Evolutionary conservation across 1,140 invertebrate genomes (phyloP).

Genomic region (Drosophila lowei): DNA sequence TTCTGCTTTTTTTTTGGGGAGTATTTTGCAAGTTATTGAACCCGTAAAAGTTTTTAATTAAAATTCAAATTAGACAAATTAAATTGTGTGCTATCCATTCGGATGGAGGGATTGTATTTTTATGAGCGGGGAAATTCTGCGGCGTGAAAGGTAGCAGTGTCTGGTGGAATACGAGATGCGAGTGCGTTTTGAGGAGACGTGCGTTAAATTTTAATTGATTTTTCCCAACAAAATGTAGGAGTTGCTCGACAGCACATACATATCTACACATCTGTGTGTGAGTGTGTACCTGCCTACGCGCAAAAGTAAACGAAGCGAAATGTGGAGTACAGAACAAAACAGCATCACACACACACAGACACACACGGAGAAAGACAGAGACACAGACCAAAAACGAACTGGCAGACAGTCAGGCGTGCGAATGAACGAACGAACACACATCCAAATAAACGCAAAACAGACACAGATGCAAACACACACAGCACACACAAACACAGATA

Average conservation of each 20-base stretch:
- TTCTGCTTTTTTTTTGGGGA: not conserved
- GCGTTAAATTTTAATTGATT: slow-evolving; percentile 80
- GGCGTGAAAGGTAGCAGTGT: no score
- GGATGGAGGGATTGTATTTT: slow-evolving; percentile 33
- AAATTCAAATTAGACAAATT: slow-evolving; percentile 77
- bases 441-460: slow-evolving; percentile 1
- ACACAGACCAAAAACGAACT: slow-evolving; percentile 46
- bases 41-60: slow-evolving; percentile 78
- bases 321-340: slow-evolving; percentile 62
- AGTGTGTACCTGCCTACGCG: slow-evolving; percentile 54
- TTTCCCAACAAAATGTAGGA: slow-evolving; percentile 64
- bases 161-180: slow-evolving; percentile 11
- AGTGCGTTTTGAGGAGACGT: slow-evolving; percentile 48
- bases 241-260: slow-evolving; percentile 28
- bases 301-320: slow-evolving; percentile 67
- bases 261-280: slow-evolving; percentile 10
- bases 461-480: slow-evolving; percentile 1
- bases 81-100: slow-evolving; percentile 48
- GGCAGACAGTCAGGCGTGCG: slow-evolving; percentile 74
- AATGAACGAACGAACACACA: slow-evolving; percentile 49
- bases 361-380: slow-evolving; percentile 3
- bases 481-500: not conserved
- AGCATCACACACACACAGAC: slow-evolving; percentile 40
- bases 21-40: slow-evolving; percentile 69
- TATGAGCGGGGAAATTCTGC: slow-evolving; percentile 9